These are phyloP conservation scores for Pseudomyrmex cubaensis DNA, from an alignment of 1,140 invertebrate genomes.

Conservation along the genomic window DNA sequence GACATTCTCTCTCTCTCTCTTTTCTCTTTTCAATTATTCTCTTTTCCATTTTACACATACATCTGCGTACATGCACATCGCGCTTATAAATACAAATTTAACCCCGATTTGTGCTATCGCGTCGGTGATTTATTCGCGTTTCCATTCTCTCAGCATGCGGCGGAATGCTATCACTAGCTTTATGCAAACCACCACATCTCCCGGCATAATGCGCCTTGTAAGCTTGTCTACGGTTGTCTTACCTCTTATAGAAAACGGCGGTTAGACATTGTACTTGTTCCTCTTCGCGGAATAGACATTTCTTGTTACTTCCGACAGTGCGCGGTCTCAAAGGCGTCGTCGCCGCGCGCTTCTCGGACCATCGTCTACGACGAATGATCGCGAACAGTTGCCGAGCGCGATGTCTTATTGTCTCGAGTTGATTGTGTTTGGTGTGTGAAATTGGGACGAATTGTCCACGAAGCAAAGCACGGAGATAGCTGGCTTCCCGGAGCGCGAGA, in stretches of 20 bases:
- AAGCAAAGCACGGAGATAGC: not conserved
- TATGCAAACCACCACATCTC: slow-evolving; percentile 72
- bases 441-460: slow-evolving; percentile 16
- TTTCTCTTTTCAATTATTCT: not conserved
- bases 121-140: slow-evolving; percentile 52
- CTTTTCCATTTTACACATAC: not conserved
- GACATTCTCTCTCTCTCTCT: too few relatives aligned
- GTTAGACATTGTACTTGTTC: slow-evolving; percentile 45
- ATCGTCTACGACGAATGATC: slow-evolving; percentile 31
- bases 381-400: slow-evolving; percentile 30
- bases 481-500: not conserved
- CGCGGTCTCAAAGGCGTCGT: slow-evolving; percentile 4
- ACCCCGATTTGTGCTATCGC: slow-evolving; percentile 33
- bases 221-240: slow-evolving; percentile 74
- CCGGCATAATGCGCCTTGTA: slow-evolving; percentile 71
- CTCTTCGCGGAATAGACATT: slow-evolving; percentile 37
- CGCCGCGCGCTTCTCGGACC: slow-evolving; percentile 21
- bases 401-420: slow-evolving; percentile 39
- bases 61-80: too few relatives aligned
- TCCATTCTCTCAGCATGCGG: slow-evolving; percentile 20
- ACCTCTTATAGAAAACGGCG: slow-evolving; percentile 67
- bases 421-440: slow-evolving; percentile 30
- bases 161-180: slow-evolving; percentile 64
- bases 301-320: slow-evolving; percentile 37
- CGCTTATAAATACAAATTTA: not conserved